phyloP scores from a whole-genome alignment of 2,113 vertebrate species.

The Nettapus auritus region DNA sequence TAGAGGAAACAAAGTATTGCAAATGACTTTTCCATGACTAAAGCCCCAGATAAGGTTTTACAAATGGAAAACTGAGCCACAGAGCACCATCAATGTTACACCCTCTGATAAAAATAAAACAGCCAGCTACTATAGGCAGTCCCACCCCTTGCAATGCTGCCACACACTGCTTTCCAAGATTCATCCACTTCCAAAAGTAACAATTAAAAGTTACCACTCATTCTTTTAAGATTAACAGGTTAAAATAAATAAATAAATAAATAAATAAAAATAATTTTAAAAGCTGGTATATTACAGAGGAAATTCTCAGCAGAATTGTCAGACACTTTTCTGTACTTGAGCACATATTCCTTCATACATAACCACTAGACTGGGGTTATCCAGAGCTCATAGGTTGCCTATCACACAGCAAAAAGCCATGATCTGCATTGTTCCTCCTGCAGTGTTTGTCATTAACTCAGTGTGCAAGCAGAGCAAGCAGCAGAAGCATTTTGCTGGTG shows the following conservation, averaged over 20 bases:
- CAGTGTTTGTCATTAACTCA: neutral
- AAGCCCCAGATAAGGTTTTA: conserved; percentile 50
- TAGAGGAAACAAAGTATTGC: neutral
- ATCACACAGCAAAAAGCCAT: neutral
- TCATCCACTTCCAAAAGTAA: neutral
- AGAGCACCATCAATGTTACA: neutral
- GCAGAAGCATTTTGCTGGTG: neutral
- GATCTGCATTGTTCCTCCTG: neutral
- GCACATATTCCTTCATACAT: neutral
- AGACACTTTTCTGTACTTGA: neutral
- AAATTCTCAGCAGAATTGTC: neutral
- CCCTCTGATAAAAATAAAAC: neutral
- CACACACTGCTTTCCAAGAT: neutral
- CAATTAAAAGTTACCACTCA: neutral
- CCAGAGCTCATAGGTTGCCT: neutral
- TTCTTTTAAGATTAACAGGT: neutral
- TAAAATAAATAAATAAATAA: neutral
- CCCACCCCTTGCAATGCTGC: neutral
- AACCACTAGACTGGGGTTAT: neutral
- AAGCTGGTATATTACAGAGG: neutral
- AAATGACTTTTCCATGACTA: conserved; percentile 42
- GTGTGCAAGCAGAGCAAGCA: neutral
- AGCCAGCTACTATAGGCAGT: neutral
- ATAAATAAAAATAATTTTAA: neutral
- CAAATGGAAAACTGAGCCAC: conserved; percentile 13